Conservation (phyloP, 2,113 vertebrate genomes). For the Sciurus niger region DNA sequence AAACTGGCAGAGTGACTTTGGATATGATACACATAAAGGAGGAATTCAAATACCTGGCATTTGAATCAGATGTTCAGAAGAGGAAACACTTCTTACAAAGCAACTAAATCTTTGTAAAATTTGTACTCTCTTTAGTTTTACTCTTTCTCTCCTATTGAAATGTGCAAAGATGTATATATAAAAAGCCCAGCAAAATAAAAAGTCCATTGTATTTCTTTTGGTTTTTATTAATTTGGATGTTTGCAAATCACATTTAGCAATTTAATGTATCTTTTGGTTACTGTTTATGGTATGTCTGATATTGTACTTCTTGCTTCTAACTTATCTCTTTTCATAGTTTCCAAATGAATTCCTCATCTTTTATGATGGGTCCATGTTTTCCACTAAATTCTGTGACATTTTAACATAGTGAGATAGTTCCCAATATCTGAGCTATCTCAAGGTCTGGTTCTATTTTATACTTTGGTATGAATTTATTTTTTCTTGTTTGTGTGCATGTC, state of each 20-base stretch:
- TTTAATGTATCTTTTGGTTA: rapidly evolving
- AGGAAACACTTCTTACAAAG: neutral
- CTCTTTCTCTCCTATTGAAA: slow-evolving; percentile 32
- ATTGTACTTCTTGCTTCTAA: neutral
- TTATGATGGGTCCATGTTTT: neutral
- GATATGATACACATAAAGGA: neutral
- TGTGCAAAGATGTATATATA: neutral
- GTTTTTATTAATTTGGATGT: neutral
- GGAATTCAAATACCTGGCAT: neutral
- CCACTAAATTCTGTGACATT: neutral
- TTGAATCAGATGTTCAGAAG: neutral
- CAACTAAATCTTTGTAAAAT: neutral
- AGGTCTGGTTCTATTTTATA: neutral
- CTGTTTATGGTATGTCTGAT: rapidly evolving
- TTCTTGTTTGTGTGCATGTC: neutral
- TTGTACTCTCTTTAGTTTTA: neutral
- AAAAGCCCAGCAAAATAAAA: slow-evolving; percentile 20
- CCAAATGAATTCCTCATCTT: neutral
- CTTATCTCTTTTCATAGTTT: neutral
- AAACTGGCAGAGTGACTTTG: slow-evolving; percentile 18
- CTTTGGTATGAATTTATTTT: neutral
- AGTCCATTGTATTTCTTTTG: neutral
- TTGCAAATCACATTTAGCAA: neutral
- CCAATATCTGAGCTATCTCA: neutral
- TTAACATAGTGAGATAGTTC: neutral